Percentiles rank a stretch among this genome's conserved stretches.
These are phyloP conservation scores for Netelia melanura DNA, from an alignment of 2,888 invertebrate species.

Conservation along the genomic window DNA sequence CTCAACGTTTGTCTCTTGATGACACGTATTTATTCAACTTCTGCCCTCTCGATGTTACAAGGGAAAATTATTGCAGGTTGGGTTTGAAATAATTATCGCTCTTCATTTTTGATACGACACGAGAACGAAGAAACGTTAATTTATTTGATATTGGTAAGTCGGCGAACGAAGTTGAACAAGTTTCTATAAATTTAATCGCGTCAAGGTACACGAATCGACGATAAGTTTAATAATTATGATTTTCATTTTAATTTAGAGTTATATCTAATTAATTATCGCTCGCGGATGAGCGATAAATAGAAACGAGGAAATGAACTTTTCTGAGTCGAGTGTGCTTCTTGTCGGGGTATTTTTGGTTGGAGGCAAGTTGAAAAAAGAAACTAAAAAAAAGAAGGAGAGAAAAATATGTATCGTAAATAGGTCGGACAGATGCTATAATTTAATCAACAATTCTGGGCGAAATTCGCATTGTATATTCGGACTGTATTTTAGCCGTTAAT, in stretches of 20 bases:
- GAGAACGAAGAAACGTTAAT: slow-evolving; percentile 19
- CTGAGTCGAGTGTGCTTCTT: too few relatives aligned
- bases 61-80: neutral
- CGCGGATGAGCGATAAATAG: too few relatives aligned
- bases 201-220: neutral
- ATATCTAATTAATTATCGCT: too few relatives aligned
- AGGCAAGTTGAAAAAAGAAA: too few relatives aligned
- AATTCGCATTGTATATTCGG: slow-evolving; percentile 30
- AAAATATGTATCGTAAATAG: neutral
- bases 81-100: neutral
- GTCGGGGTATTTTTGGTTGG: too few relatives aligned
- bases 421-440: slow-evolving; percentile 19
- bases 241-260: neutral
- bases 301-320: too few relatives aligned
- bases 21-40: neutral
- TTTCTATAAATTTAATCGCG: slow-evolving; percentile 3
- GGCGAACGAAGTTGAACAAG: slow-evolving; percentile 1
- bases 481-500: slow-evolving; percentile 30
- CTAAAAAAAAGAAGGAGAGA: too few relatives aligned
- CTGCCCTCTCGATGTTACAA: neutral
- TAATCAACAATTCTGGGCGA: slow-evolving; percentile 25
- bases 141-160: neutral
- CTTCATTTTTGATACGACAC: neutral
- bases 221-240: neutral
- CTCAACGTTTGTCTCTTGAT: neutral